Conservation (phyloP, 2,113 vertebrate species). For the Talpa occidentalis region DNA sequence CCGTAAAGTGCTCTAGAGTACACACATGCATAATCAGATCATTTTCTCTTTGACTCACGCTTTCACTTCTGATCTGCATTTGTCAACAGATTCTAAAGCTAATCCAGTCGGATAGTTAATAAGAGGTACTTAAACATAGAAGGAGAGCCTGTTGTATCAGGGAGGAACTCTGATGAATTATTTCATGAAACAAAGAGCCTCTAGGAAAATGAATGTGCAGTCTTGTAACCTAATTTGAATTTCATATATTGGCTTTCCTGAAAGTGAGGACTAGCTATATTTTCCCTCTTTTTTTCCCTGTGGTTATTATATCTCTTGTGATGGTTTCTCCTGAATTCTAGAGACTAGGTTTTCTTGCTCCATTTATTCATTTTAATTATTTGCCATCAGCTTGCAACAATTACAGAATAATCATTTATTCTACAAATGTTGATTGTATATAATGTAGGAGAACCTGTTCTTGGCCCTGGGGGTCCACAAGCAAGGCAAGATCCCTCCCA, state of each 20-base stretch:
- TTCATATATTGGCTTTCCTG: neutral
- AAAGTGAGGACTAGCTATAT: neutral
- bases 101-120: slow-evolving; percentile 7
- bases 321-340: neutral
- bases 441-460: neutral
- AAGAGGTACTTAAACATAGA: neutral
- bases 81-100: slow-evolving; percentile 39
- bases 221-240: neutral
- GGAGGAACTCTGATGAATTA: neutral
- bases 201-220: neutral
- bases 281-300: neutral
- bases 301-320: neutral
- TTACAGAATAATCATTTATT: neutral
- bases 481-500: neutral
- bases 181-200: slow-evolving; percentile 19
- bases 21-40: neutral
- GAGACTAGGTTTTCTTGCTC: slow-evolving; percentile 3
- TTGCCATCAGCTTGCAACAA: neutral
- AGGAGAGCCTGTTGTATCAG: neutral
- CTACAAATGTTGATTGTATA: neutral
- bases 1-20: neutral
- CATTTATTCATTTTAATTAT: slow-evolving; percentile 13
- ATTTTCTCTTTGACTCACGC: slow-evolving; percentile 26
- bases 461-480: neutral
- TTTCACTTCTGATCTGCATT: slow-evolving; percentile 46